Percentiles rank a stretch among this genome's conserved stretches.
Conservation (phyloP, 2,113 vertebrate genomes). For the Sardina pilchardus region DNA sequence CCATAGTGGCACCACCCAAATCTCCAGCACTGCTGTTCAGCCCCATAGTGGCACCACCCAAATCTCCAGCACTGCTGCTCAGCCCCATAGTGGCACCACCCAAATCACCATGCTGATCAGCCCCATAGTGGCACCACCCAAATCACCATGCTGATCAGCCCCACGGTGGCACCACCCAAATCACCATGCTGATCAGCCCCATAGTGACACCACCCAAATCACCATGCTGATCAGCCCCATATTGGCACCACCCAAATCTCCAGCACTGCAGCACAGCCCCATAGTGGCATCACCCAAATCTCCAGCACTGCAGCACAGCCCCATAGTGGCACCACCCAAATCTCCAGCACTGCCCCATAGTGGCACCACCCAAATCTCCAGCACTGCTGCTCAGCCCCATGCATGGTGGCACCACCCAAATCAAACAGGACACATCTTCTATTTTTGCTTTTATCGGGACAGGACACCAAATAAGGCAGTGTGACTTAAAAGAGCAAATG, state of each 20-base stretch:
- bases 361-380: too few species aligned
- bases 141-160: neutral
- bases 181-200: too few species aligned
- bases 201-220: neutral
- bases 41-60: too few species aligned
- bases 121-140: neutral
- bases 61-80: too few species aligned
- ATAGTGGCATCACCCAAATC: neutral
- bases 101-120: too few species aligned
- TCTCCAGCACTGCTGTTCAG: neutral
- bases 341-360: too few species aligned
- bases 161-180: neutral
- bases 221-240: too few species aligned
- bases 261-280: too few species aligned
- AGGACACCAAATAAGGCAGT: slow-evolving; percentile 11
- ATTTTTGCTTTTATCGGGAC: neutral
- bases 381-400: too few species aligned
- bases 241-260: too few species aligned
- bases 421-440: slow-evolving; percentile 4
- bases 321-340: neutral
- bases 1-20: neutral
- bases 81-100: too few species aligned
- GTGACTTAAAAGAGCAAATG: slow-evolving; percentile 22
- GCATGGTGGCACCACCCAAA: neutral
- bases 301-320: too few species aligned